phyloP scores from a whole-genome alignment of 2,888 invertebrate species.

The Antheraea assamensis region DNA sequence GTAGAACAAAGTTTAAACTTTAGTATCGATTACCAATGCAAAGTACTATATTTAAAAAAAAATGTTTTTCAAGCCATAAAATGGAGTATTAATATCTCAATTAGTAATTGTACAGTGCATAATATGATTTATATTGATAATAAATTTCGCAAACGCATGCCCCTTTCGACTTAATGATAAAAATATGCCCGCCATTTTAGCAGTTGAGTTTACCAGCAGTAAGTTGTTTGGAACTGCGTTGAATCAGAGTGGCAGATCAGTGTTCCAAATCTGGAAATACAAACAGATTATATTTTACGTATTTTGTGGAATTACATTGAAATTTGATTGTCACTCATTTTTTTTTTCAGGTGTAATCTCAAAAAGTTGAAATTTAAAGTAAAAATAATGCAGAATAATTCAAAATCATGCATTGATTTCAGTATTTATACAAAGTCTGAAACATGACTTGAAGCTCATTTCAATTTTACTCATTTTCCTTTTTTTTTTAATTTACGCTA shows the following conservation, averaged over 20 bases:
- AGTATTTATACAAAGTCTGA: too few species aligned
- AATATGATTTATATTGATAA: constrained; percentile 23
- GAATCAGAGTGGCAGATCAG: constrained; percentile 58
- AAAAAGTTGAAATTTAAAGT: too few species aligned
- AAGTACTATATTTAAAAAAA: neutral
- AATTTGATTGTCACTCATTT: too few species aligned
- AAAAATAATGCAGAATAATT: too few species aligned
- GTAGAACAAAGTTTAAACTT: neutral
- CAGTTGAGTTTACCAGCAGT: constrained; percentile 73
- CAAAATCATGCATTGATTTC: too few species aligned
- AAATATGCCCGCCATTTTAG: constrained; percentile 72
- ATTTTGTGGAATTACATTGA: neutral
- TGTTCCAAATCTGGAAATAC: constrained; percentile 68
- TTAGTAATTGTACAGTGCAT: constrained; percentile 4
- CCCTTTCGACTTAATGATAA: constrained; percentile 70
- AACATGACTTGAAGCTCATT: too few species aligned
- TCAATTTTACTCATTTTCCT: too few species aligned
- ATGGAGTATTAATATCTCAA: neutral
- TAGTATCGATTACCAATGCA: neutral
- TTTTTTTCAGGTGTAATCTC: too few species aligned
- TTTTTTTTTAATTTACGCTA: too few species aligned
- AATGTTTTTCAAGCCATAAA: neutral
- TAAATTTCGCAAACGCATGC: constrained; percentile 55
- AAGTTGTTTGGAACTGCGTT: constrained; percentile 66
- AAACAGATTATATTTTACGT: constrained; percentile 22